Evolutionary conservation across 2,797 vertebrate genomes (phyloP).

Genomic region (Pantherophis vulpinus): DNA sequence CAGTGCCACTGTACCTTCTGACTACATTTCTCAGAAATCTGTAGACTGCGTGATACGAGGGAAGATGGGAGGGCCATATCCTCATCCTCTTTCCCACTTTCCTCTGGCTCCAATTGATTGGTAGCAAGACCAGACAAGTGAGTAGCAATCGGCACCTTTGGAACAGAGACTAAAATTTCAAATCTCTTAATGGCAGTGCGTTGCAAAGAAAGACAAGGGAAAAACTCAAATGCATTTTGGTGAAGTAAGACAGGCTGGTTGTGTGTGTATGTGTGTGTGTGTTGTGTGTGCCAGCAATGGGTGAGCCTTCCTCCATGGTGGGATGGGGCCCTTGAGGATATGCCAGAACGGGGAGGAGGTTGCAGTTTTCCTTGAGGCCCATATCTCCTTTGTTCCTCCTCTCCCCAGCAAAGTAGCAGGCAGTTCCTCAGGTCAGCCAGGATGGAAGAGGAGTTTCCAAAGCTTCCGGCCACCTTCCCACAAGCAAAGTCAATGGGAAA

Average conservation of each 20-base stretch:
- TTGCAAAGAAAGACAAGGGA: background rate
- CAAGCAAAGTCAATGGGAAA: background rate
- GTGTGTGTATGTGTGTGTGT: background rate
- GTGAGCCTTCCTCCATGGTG: background rate
- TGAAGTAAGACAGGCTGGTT: background rate
- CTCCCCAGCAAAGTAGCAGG: background rate
- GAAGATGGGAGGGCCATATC: background rate
- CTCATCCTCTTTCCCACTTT: background rate
- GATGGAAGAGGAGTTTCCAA: background rate
- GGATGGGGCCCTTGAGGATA: too few species aligned
- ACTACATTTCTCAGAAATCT: background rate
- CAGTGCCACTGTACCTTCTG: background rate
- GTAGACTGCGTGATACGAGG: background rate
- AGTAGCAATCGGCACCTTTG: background rate
- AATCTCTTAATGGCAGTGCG: background rate
- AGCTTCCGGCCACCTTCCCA: background rate
- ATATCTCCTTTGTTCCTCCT: background rate
- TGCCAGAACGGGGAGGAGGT: background rate
- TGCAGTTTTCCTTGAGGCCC: background rate
- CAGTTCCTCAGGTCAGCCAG: background rate
- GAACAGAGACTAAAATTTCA: background rate
- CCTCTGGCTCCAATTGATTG: background rate
- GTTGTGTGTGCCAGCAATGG: background rate
- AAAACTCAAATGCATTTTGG: background rate
- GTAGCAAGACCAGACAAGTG: background rate